A percentile compares a stretch with the other conserved stretches of the same genome.
Evolutionary conservation across 2,113 vertebrate species (phyloP).

Genomic region (Pontoporia blainvillei): DNA sequence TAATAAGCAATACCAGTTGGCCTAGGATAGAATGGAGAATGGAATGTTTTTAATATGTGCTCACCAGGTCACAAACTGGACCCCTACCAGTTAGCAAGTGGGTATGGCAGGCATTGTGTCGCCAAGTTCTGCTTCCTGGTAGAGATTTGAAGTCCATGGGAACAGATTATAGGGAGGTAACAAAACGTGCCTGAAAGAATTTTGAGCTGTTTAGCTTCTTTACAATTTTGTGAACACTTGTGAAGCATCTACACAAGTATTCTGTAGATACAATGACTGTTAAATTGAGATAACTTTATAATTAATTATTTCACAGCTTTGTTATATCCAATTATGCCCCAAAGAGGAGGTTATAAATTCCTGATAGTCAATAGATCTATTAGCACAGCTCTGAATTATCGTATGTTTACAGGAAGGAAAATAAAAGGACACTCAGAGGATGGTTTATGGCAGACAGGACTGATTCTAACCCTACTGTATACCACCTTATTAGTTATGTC

Average conservation of each 20-base stretch:
- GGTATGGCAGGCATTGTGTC: neutral
- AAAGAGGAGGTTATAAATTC: neutral
- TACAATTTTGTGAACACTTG: neutral
- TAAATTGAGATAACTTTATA: neutral
- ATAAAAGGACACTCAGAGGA: neutral
- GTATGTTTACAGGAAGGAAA: neutral
- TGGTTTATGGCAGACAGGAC: no score
- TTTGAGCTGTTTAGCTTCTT: neutral
- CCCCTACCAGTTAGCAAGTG: neutral
- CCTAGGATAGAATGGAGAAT: neutral
- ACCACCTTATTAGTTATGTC: neutral
- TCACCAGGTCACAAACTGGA: slow-evolving; percentile 37
- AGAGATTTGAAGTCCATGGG: neutral
- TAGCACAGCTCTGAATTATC: neutral
- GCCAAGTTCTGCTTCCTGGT: neutral
- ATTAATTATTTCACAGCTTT: slow-evolving; percentile 22
- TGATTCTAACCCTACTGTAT: slow-evolving; percentile 44
- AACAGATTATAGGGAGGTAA: neutral
- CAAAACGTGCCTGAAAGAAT: neutral
- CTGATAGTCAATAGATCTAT: neutral
- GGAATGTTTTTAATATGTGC: slow-evolving; percentile 27
- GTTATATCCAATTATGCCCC: neutral
- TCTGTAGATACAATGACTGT: neutral
- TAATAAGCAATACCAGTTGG: neutral
- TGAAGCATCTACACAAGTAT: neutral